A percentile compares a stretch with the other conserved stretches of the same genome.
Conservation (phyloP, 2,113 vertebrate genomes). For the Myrmecobius fasciatus region DNA sequence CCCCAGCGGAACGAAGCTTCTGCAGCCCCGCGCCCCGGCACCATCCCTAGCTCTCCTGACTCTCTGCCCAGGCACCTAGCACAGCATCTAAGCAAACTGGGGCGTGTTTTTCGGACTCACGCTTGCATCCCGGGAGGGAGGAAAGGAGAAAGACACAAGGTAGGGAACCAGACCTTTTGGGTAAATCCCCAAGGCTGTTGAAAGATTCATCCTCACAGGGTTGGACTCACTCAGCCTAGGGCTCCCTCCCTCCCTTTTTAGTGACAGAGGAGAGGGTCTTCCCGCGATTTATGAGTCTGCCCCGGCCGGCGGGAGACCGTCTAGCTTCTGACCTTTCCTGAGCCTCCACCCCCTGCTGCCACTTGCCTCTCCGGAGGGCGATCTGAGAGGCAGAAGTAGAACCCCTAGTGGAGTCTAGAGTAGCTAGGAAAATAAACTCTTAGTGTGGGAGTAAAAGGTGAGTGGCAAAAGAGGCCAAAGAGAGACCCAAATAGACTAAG, state of each 20-base stretch:
- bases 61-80: neutral
- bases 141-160: neutral
- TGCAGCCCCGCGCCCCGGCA: conserved; percentile 32
- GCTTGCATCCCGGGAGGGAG: neutral
- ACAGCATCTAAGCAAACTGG: neutral
- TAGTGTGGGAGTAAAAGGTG: neutral
- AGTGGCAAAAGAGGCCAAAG: neutral
- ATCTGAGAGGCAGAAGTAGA: neutral
- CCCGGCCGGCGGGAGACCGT: neutral
- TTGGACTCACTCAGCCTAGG: neutral
- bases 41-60: neutral
- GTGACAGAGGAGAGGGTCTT: neutral
- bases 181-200: neutral
- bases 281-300: neutral
- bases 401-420: neutral
- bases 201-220: neutral
- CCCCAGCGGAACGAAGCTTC: conserved; percentile 85
- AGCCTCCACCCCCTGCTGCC: conserved; percentile 52
- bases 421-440: neutral
- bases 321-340: conserved; percentile 6
- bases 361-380: neutral
- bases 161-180: neutral
- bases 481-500: neutral
- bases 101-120: neutral
- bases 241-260: neutral